Evolutionary conservation across 2,113 vertebrate genomes (phyloP).

Genomic region (Bostrychus sinensis): DNA sequence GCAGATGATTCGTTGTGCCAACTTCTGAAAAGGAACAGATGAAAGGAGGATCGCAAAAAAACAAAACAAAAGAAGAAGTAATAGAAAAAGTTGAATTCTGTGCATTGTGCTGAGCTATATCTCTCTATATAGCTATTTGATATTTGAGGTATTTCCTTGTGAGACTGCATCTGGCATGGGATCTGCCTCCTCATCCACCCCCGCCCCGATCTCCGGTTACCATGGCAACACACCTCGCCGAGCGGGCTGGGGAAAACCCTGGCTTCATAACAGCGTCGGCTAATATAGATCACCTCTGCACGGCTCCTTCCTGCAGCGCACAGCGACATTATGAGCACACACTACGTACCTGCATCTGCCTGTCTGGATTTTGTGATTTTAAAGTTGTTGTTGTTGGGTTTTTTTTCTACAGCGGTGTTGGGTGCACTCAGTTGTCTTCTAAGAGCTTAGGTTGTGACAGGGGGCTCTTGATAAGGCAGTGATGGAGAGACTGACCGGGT

Average conservation of each 20-base stretch:
- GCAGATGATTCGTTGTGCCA: no score
- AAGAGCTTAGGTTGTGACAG: conserved; percentile 29
- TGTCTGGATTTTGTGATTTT: no score
- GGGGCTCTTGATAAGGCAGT: conserved; percentile 30
- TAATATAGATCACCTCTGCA: conserved; percentile 65
- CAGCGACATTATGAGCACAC: no score
- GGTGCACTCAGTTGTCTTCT: background rate
- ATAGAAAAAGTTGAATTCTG: no score
- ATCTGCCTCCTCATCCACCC: conserved; percentile 63
- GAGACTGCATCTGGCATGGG: conserved; percentile 41
- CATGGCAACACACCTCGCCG: conserved; percentile 74
- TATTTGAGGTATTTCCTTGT: conserved; percentile 44
- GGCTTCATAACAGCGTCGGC: conserved; percentile 66
- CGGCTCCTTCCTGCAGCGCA: conserved; percentile 27
- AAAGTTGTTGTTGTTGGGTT: no score
- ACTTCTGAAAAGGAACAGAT: no score
- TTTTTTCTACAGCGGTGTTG: no score
- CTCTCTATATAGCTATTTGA: background rate
- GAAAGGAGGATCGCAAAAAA: no score
- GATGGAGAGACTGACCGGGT: conserved; percentile 45
- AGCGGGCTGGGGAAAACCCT: conserved; percentile 76
- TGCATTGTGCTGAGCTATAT: background rate
- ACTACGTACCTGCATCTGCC: no score
- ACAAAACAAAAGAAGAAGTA: no score
- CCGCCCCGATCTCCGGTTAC: conserved; percentile 55